Percentiles rank a stretch among this genome's conserved stretches.
phyloP scores from a whole-genome alignment of 2,797 vertebrate genomes.

The Lagorchestes hirsutus region DNA sequence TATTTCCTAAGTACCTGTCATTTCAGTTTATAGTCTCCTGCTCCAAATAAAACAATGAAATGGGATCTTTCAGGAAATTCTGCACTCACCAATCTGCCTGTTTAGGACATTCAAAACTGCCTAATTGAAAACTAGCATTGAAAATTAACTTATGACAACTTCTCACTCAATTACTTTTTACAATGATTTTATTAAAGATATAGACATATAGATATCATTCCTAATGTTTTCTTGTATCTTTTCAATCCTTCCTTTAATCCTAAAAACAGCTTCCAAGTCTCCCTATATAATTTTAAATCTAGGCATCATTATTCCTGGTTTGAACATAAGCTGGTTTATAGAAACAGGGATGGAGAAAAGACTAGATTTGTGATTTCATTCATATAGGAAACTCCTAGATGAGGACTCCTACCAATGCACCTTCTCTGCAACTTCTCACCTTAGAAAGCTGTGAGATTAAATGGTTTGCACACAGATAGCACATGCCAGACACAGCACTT shows the following conservation, averaged over 20 bases:
- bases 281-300: neutral
- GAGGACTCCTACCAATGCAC: neutral
- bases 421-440: too few relatives aligned
- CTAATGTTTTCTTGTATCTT: neutral
- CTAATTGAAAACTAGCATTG: neutral
- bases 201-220: too few relatives aligned
- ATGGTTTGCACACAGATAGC: neutral
- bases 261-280: neutral
- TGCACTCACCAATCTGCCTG: neutral
- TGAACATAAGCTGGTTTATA: neutral
- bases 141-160: neutral
- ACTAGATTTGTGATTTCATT: neutral
- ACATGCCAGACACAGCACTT: neutral
- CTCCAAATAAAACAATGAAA: neutral
- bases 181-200: neutral
- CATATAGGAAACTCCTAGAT: neutral
- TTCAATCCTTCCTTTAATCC: neutral
- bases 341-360: neutral
- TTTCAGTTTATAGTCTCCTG: neutral
- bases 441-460: neutral
- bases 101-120: neutral
- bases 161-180: neutral
- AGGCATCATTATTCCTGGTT: neutral
- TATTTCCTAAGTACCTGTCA: neutral
- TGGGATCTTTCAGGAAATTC: neutral